Evolutionary conservation across 2,113 vertebrate genomes (phyloP), one percentile per base, ranked within the genome.

Genomic region (Anolis carolinensis): DNA sequence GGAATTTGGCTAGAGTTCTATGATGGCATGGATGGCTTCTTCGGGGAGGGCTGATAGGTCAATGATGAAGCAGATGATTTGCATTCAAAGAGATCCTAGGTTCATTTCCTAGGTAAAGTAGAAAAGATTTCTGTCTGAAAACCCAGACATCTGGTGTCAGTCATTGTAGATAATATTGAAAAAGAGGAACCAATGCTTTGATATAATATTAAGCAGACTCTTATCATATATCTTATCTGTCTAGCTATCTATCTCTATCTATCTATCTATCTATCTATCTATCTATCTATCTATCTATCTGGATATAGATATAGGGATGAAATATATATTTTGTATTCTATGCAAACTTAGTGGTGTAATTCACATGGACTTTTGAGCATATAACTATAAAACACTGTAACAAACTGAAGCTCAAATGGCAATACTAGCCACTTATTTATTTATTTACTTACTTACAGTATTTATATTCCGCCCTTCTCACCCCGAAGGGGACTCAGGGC

Each of bases 1-100:
- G 55, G 55, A 39, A 68, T 30, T 48, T 14, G 48, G 30, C 18
- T 50, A 50, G 48, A 80, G 3, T 39, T 50, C 65, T 70, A 25
- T 65, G 79, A 67, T 79, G 32, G 9, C 32, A 79, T 5, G 88
- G 73, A 83, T 77, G 87, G 65, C 48, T 55, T 32, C 73, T 14
- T 21, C 68, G 20, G 36, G 63, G 21, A 88, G n/a, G 25, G 8
- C 23, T 39, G 9, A 10, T 13, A 75, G 39, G 10, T 74, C 36
- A 25, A 10, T 27, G 25, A 3, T 75, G 25, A 39, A 75, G 39
- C 73, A 75, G 23, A 48, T 30, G 39, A 9, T 25, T 48, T 30
- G 44, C 44, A 78, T 78, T 6, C 75, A 78, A 59, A 55, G 50
- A 78, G 23, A 30, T 11, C n/a, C 75, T 16, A 78, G 14, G 75